Evolutionary conservation across 30 jellyfish, hydroid and myxozoan genomes (phyloP).

Genomic region (Aurelia aurita): DNA sequence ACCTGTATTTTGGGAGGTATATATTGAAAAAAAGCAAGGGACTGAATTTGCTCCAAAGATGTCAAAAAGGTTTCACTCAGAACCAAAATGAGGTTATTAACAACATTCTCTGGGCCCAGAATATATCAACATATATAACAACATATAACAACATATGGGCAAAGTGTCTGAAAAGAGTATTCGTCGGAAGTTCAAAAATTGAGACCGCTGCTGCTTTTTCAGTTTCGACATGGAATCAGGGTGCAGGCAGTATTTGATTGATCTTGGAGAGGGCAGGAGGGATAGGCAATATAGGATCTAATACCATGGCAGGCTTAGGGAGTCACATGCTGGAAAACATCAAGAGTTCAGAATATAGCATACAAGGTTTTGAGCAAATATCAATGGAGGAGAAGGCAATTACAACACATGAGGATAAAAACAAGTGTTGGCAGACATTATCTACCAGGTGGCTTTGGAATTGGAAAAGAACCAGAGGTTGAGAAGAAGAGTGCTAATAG

Average conservation of each 20-base stretch:
- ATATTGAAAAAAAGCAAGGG: neutral
- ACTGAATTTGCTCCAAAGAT: neutral
- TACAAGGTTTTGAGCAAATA: neutral
- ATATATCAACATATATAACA: too few relatives aligned
- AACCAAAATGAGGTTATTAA: neutral
- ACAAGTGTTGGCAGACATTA: too few relatives aligned
- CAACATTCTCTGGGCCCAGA: too few relatives aligned
- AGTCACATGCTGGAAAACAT: too few relatives aligned
- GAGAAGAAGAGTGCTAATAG: too few relatives aligned
- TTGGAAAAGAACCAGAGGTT: too few relatives aligned
- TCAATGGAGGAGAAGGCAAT: neutral
- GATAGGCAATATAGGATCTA: too few relatives aligned
- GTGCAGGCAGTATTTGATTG: neutral
- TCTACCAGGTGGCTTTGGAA: too few relatives aligned
- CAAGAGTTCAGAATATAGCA: neutral
- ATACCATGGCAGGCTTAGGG: neutral
- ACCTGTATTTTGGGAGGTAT: neutral
- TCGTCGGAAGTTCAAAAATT: neutral
- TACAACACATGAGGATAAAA: neutral
- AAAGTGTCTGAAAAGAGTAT: neutral
- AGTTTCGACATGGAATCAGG: neutral
- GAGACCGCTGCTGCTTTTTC: neutral
- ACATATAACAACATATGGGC: neutral
- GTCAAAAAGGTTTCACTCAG: neutral
- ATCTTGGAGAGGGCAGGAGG: neutral